Conservation (phyloP, 2,797 vertebrate genomes). For the Chromobotia macracanthus region DNA sequence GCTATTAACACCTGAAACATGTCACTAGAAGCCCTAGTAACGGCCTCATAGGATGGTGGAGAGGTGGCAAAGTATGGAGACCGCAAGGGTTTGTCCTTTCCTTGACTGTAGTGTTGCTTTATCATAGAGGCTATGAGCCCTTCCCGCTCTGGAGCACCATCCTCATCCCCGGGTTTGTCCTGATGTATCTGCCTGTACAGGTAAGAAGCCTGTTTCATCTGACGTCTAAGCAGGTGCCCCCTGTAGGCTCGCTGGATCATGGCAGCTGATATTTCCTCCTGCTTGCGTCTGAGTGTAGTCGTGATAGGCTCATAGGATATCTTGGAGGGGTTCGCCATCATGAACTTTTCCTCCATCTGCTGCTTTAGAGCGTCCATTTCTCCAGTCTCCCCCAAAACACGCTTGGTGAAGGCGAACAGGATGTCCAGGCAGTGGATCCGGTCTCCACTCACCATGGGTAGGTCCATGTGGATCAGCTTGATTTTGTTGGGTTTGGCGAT, state of each 20-base stretch:
- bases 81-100: conserved; percentile 65
- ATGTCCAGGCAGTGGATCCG: conserved; percentile 98
- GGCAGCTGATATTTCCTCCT: conserved; percentile 90
- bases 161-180: conserved; percentile 76
- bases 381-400: conserved; percentile 94
- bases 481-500: conserved; percentile 94
- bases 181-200: conserved; percentile 86
- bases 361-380: conserved; percentile 98
- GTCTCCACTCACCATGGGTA: conserved; percentile 97
- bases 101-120: conserved; percentile 81
- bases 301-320: conserved; percentile 97
- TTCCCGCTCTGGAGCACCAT: conserved; percentile 85
- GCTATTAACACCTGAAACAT: conserved; percentile 75
- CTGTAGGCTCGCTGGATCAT: conserved; percentile 92
- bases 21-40: conserved; percentile 81
- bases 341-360: conserved; percentile 99
- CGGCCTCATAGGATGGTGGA: conserved; percentile 90
- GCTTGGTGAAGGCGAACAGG: conserved; percentile 98
- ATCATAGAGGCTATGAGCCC: conserved; percentile 91
- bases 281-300: conserved; percentile 89
- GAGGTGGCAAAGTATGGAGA: conserved; percentile 80
- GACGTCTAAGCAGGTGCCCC: conserved; percentile 86
- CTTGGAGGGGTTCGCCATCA: conserved; percentile 93
- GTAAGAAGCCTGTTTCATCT: conserved; percentile 92
- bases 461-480: conserved; percentile 94